These are phyloP conservation scores for Muschampia plurimacula DNA, from an alignment of 2,888 invertebrate genomes.

Conservation along the genomic window DNA sequence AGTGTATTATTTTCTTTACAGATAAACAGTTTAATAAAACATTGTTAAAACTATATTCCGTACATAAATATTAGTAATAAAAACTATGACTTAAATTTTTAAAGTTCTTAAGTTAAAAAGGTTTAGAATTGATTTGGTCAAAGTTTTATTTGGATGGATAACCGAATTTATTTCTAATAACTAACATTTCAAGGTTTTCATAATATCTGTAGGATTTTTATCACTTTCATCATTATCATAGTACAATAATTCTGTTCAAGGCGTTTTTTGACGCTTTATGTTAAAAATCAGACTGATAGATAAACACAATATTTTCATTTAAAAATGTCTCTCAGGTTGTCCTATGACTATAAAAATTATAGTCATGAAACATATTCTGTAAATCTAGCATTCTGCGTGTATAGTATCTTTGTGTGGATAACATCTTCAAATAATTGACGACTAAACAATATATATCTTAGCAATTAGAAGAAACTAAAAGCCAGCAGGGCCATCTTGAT, in stretches of 20 bases:
- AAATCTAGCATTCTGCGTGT: neutral
- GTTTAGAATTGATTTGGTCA: conserved; percentile 3
- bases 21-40: neutral
- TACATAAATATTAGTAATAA: neutral
- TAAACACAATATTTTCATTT: conserved; percentile 4
- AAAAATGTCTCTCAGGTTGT: too few relatives aligned
- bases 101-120: neutral
- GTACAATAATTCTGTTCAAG: too few relatives aligned
- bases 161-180: neutral
- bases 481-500: too few relatives aligned
- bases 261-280: neutral
- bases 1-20: neutral
- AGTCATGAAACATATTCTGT: neutral
- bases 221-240: neutral
- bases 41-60: too few relatives aligned
- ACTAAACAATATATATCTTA: too few relatives aligned
- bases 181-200: neutral
- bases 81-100: neutral
- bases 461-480: too few relatives aligned
- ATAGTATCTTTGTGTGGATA: neutral
- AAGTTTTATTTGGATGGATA: neutral
- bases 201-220: neutral
- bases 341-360: neutral
- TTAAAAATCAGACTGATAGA: neutral
- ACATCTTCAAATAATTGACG: too few relatives aligned